Evolutionary conservation across 37 sponge, comb jelly and placozoan species (phyloP).

Genomic region (Amphimedon queenslandica): DNA sequence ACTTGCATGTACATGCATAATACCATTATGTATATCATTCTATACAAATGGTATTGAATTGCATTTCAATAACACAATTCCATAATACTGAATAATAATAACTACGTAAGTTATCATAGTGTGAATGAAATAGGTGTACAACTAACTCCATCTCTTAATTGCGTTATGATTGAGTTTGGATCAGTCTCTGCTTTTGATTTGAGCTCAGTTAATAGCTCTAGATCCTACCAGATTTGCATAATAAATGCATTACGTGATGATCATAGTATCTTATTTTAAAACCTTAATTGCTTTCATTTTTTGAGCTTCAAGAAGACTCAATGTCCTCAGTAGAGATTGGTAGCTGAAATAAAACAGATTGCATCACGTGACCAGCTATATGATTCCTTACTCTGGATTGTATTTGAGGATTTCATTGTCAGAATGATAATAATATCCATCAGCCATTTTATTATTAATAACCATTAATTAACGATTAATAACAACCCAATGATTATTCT

Average conservation of each 20-base stretch:
- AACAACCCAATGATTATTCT: too few species aligned
- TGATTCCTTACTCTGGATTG: slow-evolving; percentile 45
- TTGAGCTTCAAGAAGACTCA: slow-evolving; percentile 72
- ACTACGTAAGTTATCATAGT: too few species aligned
- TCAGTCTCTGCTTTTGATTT: slow-evolving; percentile 44
- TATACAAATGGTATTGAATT: too few species aligned
- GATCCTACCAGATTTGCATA: slow-evolving; percentile 27
- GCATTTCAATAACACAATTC: too few species aligned
- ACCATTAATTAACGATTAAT: too few species aligned
- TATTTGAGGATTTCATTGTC: slow-evolving; percentile 40
- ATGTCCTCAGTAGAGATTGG: slow-evolving; percentile 50
- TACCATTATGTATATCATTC: too few species aligned
- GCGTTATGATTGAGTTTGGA: slow-evolving; percentile 34
- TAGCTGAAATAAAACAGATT: too few species aligned
- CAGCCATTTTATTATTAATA: not conserved
- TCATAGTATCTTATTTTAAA: too few species aligned
- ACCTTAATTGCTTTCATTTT: slow-evolving; percentile 75
- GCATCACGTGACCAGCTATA: not conserved
- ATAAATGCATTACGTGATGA: not conserved
- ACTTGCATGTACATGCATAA: too few species aligned
- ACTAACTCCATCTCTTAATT: slow-evolving; percentile 44
- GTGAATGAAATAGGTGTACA: too few species aligned
- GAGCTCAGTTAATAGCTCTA: slow-evolving; percentile 27
- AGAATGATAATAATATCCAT: slow-evolving; percentile 29
- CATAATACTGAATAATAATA: not conserved